phyloP scores from a whole-genome alignment of 2,113 vertebrate genomes.

The Oreochromis niloticus region DNA sequence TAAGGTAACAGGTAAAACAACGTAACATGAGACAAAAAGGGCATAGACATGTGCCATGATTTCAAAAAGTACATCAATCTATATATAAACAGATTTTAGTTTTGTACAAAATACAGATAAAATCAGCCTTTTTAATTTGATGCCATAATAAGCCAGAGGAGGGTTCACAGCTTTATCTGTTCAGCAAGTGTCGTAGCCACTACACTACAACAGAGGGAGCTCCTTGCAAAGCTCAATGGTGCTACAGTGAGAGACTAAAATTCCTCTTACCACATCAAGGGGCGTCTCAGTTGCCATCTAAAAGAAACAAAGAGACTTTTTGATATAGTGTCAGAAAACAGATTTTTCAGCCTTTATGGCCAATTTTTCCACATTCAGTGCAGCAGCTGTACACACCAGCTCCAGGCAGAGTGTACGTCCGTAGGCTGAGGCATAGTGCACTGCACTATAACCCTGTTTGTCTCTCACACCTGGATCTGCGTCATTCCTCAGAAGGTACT shows the following conservation, averaged over 20 bases:
- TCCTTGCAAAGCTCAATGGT: not conserved
- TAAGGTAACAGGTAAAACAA: not conserved
- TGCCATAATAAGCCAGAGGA: not conserved
- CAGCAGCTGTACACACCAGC: constrained; percentile 58
- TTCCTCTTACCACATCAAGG: constrained; percentile 89
- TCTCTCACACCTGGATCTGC: constrained; percentile 92
- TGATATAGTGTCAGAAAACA: not conserved
- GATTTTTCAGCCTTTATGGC: not conserved
- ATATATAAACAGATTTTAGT: not conserved
- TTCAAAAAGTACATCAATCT: not conserved
- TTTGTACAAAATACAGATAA: not conserved
- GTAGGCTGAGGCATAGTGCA: constrained; percentile 86
- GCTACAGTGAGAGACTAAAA: not conserved
- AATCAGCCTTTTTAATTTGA: not conserved
- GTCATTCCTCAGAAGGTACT: constrained; percentile 93
- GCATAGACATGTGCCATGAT: not conserved
- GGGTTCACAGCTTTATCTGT: not conserved
- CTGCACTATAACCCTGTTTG: constrained; percentile 90
- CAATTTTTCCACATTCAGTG: not conserved
- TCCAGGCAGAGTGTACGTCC: constrained; percentile 75
- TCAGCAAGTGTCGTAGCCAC: not conserved
- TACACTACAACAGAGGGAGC: constrained; percentile 18
- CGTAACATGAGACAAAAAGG: not conserved
- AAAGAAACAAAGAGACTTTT: constrained; percentile 51
- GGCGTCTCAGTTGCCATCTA: constrained; percentile 95